Evolutionary conservation across 2,888 invertebrate species (phyloP).

Genomic region (Gibbula magus): DNA sequence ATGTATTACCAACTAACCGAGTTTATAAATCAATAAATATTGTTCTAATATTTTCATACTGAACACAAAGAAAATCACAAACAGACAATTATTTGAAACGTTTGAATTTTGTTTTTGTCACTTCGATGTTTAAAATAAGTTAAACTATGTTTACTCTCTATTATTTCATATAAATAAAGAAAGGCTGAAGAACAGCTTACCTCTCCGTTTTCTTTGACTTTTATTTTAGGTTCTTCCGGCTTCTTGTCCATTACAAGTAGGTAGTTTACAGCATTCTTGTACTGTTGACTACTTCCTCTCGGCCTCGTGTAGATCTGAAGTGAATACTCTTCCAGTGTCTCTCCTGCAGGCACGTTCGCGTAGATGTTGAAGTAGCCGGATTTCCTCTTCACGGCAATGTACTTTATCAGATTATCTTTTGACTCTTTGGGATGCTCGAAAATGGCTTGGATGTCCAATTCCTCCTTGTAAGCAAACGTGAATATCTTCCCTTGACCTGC

Average conservation of each 20-base stretch:
- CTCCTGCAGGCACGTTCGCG: neutral
- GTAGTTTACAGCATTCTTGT: constrained; percentile 12
- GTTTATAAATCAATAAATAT: too few species aligned
- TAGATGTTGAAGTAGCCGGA: constrained; percentile 16
- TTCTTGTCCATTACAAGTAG: constrained; percentile 3
- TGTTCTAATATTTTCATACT: too few species aligned
- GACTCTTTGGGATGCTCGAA: constrained; percentile 41
- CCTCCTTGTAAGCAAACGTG: constrained; percentile 38
- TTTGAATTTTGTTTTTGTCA: too few species aligned
- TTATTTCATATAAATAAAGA: too few species aligned
- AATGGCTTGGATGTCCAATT: constrained; percentile 45
- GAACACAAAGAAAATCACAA: too few species aligned
- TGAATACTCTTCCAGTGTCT: neutral
- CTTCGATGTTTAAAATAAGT: too few species aligned
- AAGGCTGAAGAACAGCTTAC: too few species aligned
- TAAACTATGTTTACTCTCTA: too few species aligned
- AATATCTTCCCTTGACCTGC: constrained; percentile 44
- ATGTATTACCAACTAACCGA: too few species aligned
- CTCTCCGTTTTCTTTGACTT: neutral
- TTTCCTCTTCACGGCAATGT: constrained; percentile 32
- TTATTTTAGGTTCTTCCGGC: neutral
- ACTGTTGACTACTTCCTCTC: neutral
- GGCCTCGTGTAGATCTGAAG: constrained; percentile 20
- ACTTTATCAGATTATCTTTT: constrained; percentile 41
- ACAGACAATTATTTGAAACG: too few species aligned